A percentile compares a stretch with the other conserved stretches of the same genome.
These are phyloP conservation scores for Gymnothorax javanicus DNA, from an alignment of 2,797 vertebrate genomes.

Conservation along the genomic window DNA sequence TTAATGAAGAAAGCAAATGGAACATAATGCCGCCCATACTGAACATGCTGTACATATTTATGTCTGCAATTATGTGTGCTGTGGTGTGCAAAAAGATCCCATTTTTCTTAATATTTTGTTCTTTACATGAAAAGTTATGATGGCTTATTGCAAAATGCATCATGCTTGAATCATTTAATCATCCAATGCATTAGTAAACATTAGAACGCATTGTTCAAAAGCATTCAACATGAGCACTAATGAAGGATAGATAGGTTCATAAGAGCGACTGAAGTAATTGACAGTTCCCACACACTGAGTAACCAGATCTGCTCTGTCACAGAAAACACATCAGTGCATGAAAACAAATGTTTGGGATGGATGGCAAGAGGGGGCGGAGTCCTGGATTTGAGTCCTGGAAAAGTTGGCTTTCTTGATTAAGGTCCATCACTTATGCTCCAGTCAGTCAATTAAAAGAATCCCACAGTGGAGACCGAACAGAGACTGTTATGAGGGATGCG, in stretches of 20 bases:
- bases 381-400: background rate
- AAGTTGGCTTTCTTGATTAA: background rate
- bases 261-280: background rate
- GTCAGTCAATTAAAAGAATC: background rate
- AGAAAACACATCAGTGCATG: background rate
- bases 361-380: background rate
- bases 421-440: background rate
- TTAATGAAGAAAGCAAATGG: background rate
- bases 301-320: conserved; percentile 1
- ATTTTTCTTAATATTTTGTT: background rate
- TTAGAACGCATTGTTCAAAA: background rate
- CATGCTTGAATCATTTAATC: too few species aligned
- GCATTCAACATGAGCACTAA: background rate
- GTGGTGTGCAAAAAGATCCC: background rate
- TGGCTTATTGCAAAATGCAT: background rate
- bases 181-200: too few species aligned
- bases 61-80: background rate
- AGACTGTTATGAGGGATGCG: too few species aligned
- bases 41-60: conserved; percentile 5
- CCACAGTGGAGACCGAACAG: background rate
- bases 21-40: background rate
- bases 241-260: background rate
- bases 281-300: conserved; percentile 11
- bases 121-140: background rate
- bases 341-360: too few species aligned